These are phyloP conservation scores for Eupeodes latifasciatus DNA, from an alignment of 2,888 invertebrate genomes.

Conservation along the genomic window DNA sequence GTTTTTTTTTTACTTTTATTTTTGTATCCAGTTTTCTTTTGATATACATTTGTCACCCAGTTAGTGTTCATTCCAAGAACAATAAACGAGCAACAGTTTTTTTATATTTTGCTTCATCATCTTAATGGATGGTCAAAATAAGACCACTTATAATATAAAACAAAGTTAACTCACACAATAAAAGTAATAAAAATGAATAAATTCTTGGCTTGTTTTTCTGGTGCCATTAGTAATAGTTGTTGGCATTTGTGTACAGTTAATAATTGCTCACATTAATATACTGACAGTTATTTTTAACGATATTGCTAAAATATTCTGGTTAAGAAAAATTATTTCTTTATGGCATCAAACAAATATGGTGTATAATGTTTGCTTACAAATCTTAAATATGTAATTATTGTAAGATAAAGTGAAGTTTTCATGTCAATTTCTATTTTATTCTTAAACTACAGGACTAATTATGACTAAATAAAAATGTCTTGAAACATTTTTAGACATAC, in stretches of 20 bases:
- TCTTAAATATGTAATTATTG: no score
- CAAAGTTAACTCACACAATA: not conserved
- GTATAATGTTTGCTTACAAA: no score
- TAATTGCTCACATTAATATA: not conserved
- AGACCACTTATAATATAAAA: slow-evolving; percentile 10
- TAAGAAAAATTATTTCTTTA: no score
- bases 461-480: no score
- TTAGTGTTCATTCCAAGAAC: not conserved
- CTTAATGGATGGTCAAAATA: slow-evolving; percentile 3
- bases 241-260: no score
- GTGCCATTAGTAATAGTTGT: not conserved
- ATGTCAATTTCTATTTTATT: no score
- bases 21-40: not conserved
- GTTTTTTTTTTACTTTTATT: not conserved
- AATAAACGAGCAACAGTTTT: slow-evolving; percentile 15
- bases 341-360: no score
- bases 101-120: not conserved
- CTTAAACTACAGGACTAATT: no score
- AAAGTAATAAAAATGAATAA: slow-evolving; percentile 5
- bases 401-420: no score
- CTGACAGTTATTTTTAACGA: not conserved
- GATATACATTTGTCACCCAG: not conserved
- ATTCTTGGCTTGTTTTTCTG: not conserved
- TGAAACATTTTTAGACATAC: no score
- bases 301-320: not conserved